These are phyloP conservation scores for Tretioscincus oriximinensis DNA, from an alignment of 2,113 vertebrate species.

Conservation along the genomic window DNA sequence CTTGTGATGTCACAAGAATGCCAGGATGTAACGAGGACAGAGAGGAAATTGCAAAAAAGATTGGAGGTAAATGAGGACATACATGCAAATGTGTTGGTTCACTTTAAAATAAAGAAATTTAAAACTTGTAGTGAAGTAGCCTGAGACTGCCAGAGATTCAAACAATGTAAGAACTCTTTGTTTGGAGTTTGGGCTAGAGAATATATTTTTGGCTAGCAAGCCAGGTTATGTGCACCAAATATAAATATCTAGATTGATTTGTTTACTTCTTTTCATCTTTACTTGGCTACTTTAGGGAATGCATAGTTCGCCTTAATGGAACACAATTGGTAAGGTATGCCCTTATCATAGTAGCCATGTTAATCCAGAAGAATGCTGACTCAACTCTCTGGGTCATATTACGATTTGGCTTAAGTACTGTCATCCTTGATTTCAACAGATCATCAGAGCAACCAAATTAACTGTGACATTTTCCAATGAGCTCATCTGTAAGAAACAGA, in stretches of 20 bases:
- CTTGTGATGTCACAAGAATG: too few relatives aligned
- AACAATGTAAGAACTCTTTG: too few relatives aligned
- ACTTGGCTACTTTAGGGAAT: neutral
- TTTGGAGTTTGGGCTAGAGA: too few relatives aligned
- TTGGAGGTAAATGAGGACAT: too few relatives aligned
- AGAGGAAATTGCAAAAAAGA: too few relatives aligned
- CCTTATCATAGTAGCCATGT: neutral
- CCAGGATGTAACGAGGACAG: too few relatives aligned
- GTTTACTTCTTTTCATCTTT: too few relatives aligned
- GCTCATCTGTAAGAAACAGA: constrained; percentile 20
- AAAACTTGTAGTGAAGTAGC: too few relatives aligned
- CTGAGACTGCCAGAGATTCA: too few relatives aligned
- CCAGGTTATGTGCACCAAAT: neutral
- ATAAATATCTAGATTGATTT: neutral
- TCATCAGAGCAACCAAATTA: constrained; percentile 1
- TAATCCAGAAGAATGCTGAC: constrained; percentile 32
- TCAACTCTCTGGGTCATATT: constrained; percentile 12
- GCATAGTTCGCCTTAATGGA: neutral
- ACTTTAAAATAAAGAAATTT: too few relatives aligned
- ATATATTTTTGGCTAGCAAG: neutral
- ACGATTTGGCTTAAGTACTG: constrained; percentile 15
- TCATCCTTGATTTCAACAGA: constrained; percentile 10
- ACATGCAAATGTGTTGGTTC: too few relatives aligned
- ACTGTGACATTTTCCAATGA: constrained; percentile 26
- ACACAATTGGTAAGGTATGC: neutral